These are phyloP conservation scores for Lucinisca nassula DNA, from an alignment of 2,888 invertebrate genomes.

Conservation along the genomic window DNA sequence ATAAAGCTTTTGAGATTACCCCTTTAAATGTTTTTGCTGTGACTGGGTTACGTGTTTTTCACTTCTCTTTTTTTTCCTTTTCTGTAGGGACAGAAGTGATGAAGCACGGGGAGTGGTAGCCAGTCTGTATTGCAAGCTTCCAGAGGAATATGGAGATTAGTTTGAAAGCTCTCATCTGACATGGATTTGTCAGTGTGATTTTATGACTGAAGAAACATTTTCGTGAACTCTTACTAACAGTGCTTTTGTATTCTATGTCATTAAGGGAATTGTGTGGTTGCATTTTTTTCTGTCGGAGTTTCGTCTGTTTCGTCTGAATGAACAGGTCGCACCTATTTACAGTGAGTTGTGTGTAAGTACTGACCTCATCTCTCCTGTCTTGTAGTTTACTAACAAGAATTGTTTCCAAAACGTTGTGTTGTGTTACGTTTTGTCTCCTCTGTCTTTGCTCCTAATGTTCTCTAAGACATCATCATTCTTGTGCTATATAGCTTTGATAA, in stretches of 20 bases:
- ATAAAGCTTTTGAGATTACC: slow-evolving; percentile 44
- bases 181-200: not conserved
- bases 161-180: not conserved
- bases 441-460: too few species aligned
- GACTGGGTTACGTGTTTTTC: slow-evolving; percentile 43
- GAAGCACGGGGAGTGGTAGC: slow-evolving; percentile 48
- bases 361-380: too few species aligned
- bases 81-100: slow-evolving; percentile 71
- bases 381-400: too few species aligned
- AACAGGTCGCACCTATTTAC: too few species aligned
- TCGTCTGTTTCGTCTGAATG: too few species aligned
- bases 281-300: not conserved
- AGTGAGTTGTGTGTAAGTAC: too few species aligned
- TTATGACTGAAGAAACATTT: not conserved
- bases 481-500: too few species aligned
- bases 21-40: slow-evolving; percentile 56
- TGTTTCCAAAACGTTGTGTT: too few species aligned
- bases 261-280: not conserved
- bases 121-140: slow-evolving; percentile 42
- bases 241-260: not conserved
- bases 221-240: not conserved
- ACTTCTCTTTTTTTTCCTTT: slow-evolving; percentile 59
- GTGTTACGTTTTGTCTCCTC: too few species aligned
- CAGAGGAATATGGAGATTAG: not conserved
- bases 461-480: too few species aligned